Conservation (phyloP, 2,797 vertebrate genomes). For the Manis pentadactyla region DNA sequence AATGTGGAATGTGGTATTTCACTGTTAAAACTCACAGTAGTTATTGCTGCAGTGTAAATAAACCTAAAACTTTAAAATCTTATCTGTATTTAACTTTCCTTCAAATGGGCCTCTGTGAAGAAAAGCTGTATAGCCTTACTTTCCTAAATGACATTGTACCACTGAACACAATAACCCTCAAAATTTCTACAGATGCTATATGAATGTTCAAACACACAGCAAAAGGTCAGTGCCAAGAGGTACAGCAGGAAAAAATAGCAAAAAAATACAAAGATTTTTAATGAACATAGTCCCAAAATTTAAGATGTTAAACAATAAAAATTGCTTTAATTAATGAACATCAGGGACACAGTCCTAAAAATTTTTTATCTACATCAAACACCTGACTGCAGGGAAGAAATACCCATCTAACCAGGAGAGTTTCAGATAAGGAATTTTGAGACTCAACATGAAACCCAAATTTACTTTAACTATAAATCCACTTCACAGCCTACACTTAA, state of each 20-base stretch:
- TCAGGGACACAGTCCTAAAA: background rate
- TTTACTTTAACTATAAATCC: background rate
- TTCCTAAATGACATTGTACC: background rate
- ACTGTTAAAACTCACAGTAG: background rate
- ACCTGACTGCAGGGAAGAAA: background rate
- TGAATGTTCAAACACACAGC: background rate
- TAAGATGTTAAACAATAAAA: background rate
- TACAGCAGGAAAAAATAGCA: background rate
- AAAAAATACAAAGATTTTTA: background rate
- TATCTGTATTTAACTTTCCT: background rate
- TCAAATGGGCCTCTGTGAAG: background rate
- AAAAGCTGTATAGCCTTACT: background rate
- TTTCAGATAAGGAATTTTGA: background rate
- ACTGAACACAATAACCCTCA: background rate
- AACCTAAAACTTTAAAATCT: background rate
- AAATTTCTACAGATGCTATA: background rate
- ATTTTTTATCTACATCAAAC: background rate
- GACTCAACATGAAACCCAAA: background rate
- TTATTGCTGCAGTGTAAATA: background rate
- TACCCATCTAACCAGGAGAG: background rate
- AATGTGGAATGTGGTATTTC: background rate
- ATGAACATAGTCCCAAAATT: background rate
- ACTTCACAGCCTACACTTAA: background rate
- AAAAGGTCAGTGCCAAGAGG: background rate
- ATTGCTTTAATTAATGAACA: background rate